These are phyloP conservation scores for Agapostemon virescens DNA, from an alignment of 2,888 invertebrate species.

Conservation along the genomic window DNA sequence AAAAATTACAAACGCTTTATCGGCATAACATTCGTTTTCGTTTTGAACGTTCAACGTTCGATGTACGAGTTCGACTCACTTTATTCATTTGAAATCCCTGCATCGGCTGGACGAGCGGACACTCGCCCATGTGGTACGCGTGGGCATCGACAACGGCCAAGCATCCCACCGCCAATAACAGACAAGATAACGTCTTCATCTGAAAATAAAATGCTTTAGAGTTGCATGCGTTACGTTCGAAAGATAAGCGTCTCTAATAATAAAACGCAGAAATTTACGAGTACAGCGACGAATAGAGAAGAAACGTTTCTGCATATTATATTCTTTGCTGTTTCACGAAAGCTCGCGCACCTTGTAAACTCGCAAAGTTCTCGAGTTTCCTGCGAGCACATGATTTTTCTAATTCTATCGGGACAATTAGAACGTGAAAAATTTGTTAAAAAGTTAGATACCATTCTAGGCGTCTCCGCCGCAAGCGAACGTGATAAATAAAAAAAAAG, in stretches of 20 bases:
- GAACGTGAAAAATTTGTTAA: neutral
- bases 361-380: too few relatives aligned
- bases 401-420: neutral
- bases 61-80: conserved; percentile 83
- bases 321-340: neutral
- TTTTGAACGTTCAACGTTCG: conserved; percentile 33
- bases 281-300: neutral
- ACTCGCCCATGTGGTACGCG: conserved; percentile 88
- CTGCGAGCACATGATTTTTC: neutral
- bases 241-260: neutral
- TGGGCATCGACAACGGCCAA: conserved; percentile 80
- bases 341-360: neutral
- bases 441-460: neutral
- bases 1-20: conserved; percentile 49
- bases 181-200: conserved; percentile 59
- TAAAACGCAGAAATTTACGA: neutral
- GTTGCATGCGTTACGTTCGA: neutral
- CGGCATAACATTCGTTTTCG: neutral
- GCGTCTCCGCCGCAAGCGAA: neutral
- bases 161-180: conserved; percentile 60
- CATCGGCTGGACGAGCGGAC: conserved; percentile 88
- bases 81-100: conserved; percentile 87
- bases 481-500: neutral
- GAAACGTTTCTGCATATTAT: neutral
- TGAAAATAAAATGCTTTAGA: conserved; percentile 43